Base-by-base conservation (phyloP, 2,888 invertebrate species). In the Argyresthia goedartella region DNA sequence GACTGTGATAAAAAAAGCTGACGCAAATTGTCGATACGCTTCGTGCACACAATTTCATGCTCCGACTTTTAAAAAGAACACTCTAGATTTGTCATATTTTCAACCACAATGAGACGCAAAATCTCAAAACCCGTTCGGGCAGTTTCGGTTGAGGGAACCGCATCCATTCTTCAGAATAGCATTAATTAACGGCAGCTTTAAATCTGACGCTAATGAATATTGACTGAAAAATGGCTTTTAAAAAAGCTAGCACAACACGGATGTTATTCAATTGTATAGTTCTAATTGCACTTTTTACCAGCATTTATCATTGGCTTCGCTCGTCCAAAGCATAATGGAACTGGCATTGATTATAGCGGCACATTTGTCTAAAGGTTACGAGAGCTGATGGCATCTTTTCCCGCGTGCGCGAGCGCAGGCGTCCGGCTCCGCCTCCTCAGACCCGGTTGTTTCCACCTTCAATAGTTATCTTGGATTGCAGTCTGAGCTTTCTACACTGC, bases 1-100 rank as follows among this genome's bases (percentile, higher is more conserved):
- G 85, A 85, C 84, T 80, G 73, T 76, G 79, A 79, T 80, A 76
- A 84, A 82, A n/a, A 77, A 85, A 86, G 76, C 81, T 82, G 81
- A 81, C 82, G 84, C 84, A 80, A 86, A 85, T 86, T 79, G 81
- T 73, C 81, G 86, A 84, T 84, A 84, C 84, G 85, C 78, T 79
- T 81, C 81, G 81, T 76, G 84, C 80, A 81, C 86, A 82, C 82
- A 84, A 85, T 85, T 86, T 84, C 82, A 85, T 82, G 85, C 77
- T 71, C 73, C 69, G 73, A 63, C 73, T 76, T 80, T 71, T 70
- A 63, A 42, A 65, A 60, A 73, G 81, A 82, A 77, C 71, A 71
- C 69, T 74, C 76, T 71, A 77, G 78, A 82, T 81, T 82, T 77
- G 80, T 81, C 82, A 84, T 81, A 84, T 65, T 65, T 70, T 75